Percentiles rank a stretch among this genome's conserved stretches.
phyloP scores from a whole-genome alignment of 2,113 vertebrate species.

The Argyrosomus japonicus region DNA sequence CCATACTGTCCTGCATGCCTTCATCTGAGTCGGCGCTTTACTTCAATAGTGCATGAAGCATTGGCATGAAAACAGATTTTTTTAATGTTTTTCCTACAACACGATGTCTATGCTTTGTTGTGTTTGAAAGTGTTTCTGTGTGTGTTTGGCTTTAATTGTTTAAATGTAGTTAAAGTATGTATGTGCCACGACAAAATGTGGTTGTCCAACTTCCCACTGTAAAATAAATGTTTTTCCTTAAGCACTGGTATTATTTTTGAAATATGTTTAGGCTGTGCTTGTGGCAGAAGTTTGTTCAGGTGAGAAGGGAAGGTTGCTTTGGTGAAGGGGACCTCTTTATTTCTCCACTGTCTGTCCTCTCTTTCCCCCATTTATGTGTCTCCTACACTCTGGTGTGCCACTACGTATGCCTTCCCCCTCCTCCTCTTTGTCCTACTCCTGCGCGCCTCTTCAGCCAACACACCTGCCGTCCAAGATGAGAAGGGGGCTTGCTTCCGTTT shows the following conservation, averaged over 20 bases:
- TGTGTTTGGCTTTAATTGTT: constrained; percentile 17
- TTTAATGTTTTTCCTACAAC: constrained; percentile 7
- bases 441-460: constrained; percentile 88
- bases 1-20: constrained; percentile 60
- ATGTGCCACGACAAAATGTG: background rate
- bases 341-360: constrained; percentile 74
- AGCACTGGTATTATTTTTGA: constrained; percentile 32
- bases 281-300: constrained; percentile 19
- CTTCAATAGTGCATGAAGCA: constrained; percentile 58
- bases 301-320: constrained; percentile 50
- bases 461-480: constrained; percentile 90
- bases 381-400: constrained; percentile 65
- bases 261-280: constrained; percentile 17
- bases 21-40: constrained; percentile 11
- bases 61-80: constrained; percentile 44
- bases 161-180: constrained; percentile 21
- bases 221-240: constrained; percentile 35
- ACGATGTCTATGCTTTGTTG: constrained; percentile 38
- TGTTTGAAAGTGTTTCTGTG: constrained; percentile 34
- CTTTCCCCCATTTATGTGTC: constrained; percentile 69
- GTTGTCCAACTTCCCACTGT: background rate
- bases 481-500: constrained; percentile 97
- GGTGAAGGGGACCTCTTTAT: constrained; percentile 80
- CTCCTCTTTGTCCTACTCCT: constrained; percentile 71
- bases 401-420: constrained; percentile 60